Base-by-base conservation (phyloP, 2,888 invertebrate species). In the Phania funesta region DNA sequence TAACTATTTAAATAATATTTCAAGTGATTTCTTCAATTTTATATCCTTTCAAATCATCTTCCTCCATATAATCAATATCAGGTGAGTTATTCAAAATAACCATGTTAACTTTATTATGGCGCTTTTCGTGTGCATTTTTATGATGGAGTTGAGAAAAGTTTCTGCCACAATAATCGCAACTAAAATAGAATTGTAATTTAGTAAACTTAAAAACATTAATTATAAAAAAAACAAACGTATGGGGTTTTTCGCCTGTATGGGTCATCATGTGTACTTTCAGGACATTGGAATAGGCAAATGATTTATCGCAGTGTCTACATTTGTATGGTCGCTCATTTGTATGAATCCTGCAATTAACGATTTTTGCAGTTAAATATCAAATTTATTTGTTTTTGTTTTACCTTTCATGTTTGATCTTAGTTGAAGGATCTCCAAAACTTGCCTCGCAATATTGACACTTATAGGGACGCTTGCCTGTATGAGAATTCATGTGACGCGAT, bases 331-430 rank as follows among this genome's bases (percentile, higher is more conserved):
- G 86, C 71, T 90, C 91, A 77, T 91, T 90, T 2, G 90, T 89
- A 82, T 91, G 91, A 0, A 88, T 89, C 78, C 91, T 90, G 56
- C 6, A 58, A 79, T 29, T 44, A n/a, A 32, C 13, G 58, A 18
- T 9, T 18, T 3, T 26, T n/a, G n/a, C n/a, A n/a, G n/a, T n/a
- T n/a, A n/a, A n/a, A n/a, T n/a, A n/a, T n/a, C n/a, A n/a, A n/a
- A n/a, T n/a, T n/a, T n/a, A n/a, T n/a, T n/a, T 3, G n/a, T 9
- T 11, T 54, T 13, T 64, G 3, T 35, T n/a, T 32, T 16, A 56
- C 90, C 91, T 87, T 85, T 91, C 90, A 74, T 91, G 91, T 80
- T 91, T 91, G 0, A 90, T 89, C 35, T 89, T 87, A 7, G 91
- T 89, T 0, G 91, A 90, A 4, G 90, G 89, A 85, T 91, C 91